Base-by-base conservation (phyloP, 2,797 vertebrate genomes). In the Anniella stebbinsi region DNA sequence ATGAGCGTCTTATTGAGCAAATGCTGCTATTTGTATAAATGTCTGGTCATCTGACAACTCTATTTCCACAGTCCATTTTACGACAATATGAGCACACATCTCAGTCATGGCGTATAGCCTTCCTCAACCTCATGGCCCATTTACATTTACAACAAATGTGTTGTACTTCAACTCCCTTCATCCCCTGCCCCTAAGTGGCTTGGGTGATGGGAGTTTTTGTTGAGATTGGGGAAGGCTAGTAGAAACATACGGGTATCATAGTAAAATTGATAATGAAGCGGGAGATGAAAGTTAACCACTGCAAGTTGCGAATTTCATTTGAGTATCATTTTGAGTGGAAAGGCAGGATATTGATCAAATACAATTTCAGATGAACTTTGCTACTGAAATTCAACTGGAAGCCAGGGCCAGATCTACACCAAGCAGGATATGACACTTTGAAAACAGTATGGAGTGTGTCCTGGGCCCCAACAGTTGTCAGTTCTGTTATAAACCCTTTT, bases 1-100 rank as follows among this genome's bases (percentile, higher is more conserved):
- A 33, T 80, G 78, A 84, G 92, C 94, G 86, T 91, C 86, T 87
- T 87, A 93, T 91, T 89, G 77, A 63, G 67, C 57, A 92, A 92
- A 86, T 89, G 1, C 89, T 84, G 60, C 28, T 83, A 48, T 87
- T 81, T 77, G 4, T 83, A 82, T 0, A 0, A 80, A 57, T 33
- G 36, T 57, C 70, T 75, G n/a, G 17, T 72, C 51, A 86, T 25
- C 7, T 54, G 12, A 30, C 84, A 41, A 60, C 13, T 86, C 54
- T 75, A 60, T 41, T 41, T 75, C 36, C 3, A 11, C 38, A 18
- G 10, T 60, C 33, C n/a, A 63, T 63, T 81, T 63, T 36, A 81
- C 28, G 25, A 38, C 57, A 60, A 23, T 54, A 85, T 51, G 70
- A 54, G 48, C 70, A 60, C 54, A 5, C 36, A 60, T 41, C 70